Base-by-base conservation (phyloP, 2,888 invertebrate genomes). In the Cosmia trapezina region DNA sequence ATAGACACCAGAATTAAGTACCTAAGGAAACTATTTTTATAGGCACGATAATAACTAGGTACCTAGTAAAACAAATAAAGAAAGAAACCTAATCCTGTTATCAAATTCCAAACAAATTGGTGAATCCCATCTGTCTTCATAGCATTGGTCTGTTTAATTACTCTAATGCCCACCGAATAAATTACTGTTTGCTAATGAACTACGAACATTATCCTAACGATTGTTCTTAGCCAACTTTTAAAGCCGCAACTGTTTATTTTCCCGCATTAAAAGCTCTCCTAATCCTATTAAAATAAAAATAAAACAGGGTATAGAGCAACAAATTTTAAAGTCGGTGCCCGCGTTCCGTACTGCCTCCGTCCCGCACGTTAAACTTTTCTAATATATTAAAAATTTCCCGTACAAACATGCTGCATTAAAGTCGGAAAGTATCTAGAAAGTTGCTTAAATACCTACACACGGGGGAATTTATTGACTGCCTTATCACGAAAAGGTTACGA, bases 361-460 rank as follows among this genome's bases (percentile, higher is more conserved):
- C 85, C 87, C 82, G 81, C 62, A 75, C 85, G 90, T 77, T 64
- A 82, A 93, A 94, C 90, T 94, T 93, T 93, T 90, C 90, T 91
- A 92, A 93, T 93, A 93, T 93, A 93, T 93, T 93, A 91, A 91
- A 93, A 91, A 91, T 88, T 90, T 84, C 80, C 85, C 89, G 87
- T 87, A 89, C 91, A 91, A 90, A 91, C 91, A 92, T 89, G 87
- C 88, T 90, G 88, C 89, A 90, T 90, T 88, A 87, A 90, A 89
- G 87, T 88, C 84, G 74, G 81, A 78, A 89, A 87, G 87, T 87
- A 89, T 88, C 86, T 85, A 86, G 85, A 86, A 90, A 90, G 86
- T 91, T 90, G 80, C 83, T 78, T 84, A 86, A 88, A 90, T 87
- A 80, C 80, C 79, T 80, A 87, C 80, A 87, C 81, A 85, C 76